phyloP scores from a whole-genome alignment of 1,140 invertebrate species.

The Oreohelix idahoensis region DNA sequence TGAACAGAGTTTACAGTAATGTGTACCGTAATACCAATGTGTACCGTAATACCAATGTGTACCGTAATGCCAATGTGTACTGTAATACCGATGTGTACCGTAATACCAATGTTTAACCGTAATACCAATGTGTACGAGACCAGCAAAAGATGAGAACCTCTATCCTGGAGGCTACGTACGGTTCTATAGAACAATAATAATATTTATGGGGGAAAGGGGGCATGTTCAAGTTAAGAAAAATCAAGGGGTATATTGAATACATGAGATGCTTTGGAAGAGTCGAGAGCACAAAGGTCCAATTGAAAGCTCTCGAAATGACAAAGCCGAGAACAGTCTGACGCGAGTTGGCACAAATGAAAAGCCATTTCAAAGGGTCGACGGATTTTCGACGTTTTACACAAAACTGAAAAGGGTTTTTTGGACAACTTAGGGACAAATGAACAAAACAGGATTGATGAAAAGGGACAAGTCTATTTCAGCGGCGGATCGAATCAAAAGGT shows the following conservation, averaged over 20 bases:
- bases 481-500: background rate
- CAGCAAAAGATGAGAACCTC: too few relatives aligned
- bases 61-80: too few relatives aligned
- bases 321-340: background rate
- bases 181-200: background rate
- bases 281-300: background rate
- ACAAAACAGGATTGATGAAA: slow-evolving; percentile 9
- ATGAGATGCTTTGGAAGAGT: background rate
- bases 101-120: too few relatives aligned
- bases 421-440: background rate
- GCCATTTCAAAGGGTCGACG: background rate
- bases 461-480: background rate
- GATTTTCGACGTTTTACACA: background rate
- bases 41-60: too few relatives aligned
- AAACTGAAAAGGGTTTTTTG: background rate
- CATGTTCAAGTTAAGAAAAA: background rate
- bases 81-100: too few relatives aligned
- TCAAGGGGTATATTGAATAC: background rate
- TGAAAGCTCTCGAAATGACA: background rate
- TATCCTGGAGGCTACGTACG: too few relatives aligned
- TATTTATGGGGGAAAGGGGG: background rate
- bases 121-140: too few relatives aligned
- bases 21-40: too few relatives aligned
- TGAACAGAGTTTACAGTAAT: too few relatives aligned
- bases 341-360: background rate